Conservation (phyloP, 2,888 invertebrate genomes). For the Urechis unicinctus region DNA sequence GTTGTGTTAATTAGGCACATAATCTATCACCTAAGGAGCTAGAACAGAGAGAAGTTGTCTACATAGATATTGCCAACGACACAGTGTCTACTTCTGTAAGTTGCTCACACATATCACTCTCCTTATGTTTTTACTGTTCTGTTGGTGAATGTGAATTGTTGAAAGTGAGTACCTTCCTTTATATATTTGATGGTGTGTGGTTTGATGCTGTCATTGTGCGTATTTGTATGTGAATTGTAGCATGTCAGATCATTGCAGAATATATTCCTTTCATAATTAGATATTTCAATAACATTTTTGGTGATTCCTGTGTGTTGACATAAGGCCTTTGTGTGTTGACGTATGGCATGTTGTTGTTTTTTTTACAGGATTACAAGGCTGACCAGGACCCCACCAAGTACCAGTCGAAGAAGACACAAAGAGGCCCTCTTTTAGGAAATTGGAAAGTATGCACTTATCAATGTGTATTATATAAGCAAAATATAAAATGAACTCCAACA, state of each 20-base stretch:
- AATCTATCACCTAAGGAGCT: conserved; percentile 82
- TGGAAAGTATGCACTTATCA: conserved; percentile 10
- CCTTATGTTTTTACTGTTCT: background rate
- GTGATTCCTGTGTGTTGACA: background rate
- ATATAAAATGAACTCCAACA: background rate
- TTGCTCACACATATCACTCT: background rate
- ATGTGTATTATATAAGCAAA: background rate
- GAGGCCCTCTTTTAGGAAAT: conserved; percentile 72
- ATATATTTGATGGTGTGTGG: too few relatives aligned
- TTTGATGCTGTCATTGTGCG: too few relatives aligned
- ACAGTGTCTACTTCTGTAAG: conserved; percentile 28
- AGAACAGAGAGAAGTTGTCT: conserved; percentile 78
- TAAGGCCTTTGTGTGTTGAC: background rate
- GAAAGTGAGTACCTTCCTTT: too few relatives aligned
- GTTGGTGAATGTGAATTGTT: too few relatives aligned
- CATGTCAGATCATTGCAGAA: too few relatives aligned
- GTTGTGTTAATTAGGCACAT: conserved; percentile 68
- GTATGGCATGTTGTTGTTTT: background rate
- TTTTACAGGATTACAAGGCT: conserved; percentile 77
- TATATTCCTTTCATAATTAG: too few relatives aligned
- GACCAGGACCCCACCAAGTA: conserved; percentile 81
- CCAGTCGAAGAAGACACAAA: conserved; percentile 83
- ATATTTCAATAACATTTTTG: too few relatives aligned
- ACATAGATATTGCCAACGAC: conserved; percentile 96
- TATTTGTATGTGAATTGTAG: too few relatives aligned